Percentiles rank a stretch among this genome's conserved stretches.
These are phyloP conservation scores for Triplophysa tibetana DNA, from an alignment of 2,113 vertebrate genomes.

Conservation along the genomic window DNA sequence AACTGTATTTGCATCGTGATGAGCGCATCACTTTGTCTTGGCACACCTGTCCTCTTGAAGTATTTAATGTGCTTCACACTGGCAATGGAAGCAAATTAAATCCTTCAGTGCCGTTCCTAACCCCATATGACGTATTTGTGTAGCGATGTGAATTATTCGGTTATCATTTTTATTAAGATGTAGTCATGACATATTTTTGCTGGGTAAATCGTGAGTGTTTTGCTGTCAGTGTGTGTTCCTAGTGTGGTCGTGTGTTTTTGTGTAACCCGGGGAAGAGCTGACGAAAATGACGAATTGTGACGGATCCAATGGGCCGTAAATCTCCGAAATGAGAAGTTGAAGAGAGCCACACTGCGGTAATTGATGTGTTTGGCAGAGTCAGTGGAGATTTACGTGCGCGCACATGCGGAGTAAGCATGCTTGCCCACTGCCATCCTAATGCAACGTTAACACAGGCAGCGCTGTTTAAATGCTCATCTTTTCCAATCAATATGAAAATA, in stretches of 20 bases:
- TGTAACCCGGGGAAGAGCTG: not conserved
- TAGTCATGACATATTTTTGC: no score
- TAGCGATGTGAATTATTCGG: no score
- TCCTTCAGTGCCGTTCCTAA: not conserved
- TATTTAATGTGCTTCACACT: not conserved
- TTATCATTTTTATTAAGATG: no score
- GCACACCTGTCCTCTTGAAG: not conserved
- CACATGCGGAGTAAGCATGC: slow-evolving; percentile 34
- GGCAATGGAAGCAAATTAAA: slow-evolving; percentile 3
- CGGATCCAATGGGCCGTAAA: slow-evolving; percentile 24
- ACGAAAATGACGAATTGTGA: slow-evolving; percentile 21
- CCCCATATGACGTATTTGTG: no score
- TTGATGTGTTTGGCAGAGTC: slow-evolving; percentile 37
- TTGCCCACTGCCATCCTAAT: slow-evolving; percentile 18
- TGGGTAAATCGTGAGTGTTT: not conserved
- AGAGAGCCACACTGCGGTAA: slow-evolving; percentile 23
- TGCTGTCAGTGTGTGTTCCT: no score
- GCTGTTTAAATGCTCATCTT: slow-evolving; percentile 22
- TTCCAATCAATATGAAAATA: slow-evolving; percentile 23
- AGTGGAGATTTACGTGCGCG: slow-evolving; percentile 26
- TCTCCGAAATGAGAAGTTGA: slow-evolving; percentile 29
- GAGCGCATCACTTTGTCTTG: not conserved
- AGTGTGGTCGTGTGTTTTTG: not conserved
- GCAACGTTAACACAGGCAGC: slow-evolving; percentile 31
- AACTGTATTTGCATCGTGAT: not conserved